Evolutionary conservation across 2,113 vertebrate species (phyloP).

Genomic region (Brachyhypopomus occidentalis): DNA sequence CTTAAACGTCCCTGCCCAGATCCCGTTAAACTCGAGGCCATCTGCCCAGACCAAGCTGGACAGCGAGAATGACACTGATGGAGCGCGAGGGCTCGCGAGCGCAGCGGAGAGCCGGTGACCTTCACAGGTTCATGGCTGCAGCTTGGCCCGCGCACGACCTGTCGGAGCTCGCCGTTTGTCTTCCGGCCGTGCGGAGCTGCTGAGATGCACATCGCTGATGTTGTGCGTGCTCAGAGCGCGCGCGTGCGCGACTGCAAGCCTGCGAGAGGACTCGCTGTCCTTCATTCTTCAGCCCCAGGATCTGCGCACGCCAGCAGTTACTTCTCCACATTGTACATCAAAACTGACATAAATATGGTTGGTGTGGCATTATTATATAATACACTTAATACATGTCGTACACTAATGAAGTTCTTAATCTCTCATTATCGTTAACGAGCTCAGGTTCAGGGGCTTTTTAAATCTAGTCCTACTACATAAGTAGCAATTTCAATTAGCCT

Average conservation of each 20-base stretch:
- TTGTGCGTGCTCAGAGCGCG: too few species aligned
- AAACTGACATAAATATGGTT: conserved; percentile 18
- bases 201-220: not conserved
- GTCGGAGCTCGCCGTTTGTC: conserved; percentile 7
- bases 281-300: not conserved
- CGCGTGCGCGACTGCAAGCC: too few species aligned
- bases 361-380: conserved; percentile 16
- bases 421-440: conserved; percentile 52
- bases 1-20: not conserved
- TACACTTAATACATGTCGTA: conserved; percentile 22
- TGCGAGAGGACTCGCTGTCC: too few species aligned
- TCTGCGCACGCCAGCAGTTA: not conserved
- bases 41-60: not conserved
- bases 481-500: conserved; percentile 35
- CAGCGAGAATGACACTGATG: not conserved
- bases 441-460: conserved; percentile 26
- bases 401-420: conserved; percentile 41
- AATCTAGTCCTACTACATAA: conserved; percentile 33
- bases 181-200: not conserved
- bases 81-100: not conserved
- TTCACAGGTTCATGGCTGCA: conserved; percentile 5
- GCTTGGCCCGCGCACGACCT: not conserved
- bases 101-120: conserved; percentile 11
- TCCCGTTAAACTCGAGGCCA: not conserved
- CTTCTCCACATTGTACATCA: conserved; percentile 1